phyloP scores from a whole-genome alignment of 2,113 vertebrate species.

The Lamprotornis superbus region DNA sequence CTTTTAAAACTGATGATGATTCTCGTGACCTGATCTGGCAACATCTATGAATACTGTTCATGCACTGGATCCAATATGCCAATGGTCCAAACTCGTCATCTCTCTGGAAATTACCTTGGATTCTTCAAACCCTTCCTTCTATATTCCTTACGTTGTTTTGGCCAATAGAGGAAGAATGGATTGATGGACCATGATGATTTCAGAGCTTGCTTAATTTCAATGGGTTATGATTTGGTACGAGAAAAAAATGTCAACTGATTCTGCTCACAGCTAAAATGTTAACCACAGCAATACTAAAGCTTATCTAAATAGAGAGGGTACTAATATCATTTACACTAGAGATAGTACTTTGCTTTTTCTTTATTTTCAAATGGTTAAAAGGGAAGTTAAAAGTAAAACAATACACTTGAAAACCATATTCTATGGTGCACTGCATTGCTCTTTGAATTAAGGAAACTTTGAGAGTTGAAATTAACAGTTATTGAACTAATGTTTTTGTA shows the following conservation, averaged over 20 bases:
- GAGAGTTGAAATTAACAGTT: neutral
- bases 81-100: neutral
- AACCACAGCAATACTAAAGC: neutral
- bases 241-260: neutral
- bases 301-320: neutral
- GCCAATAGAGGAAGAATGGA: constrained; percentile 92
- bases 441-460: neutral
- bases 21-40: constrained; percentile 1
- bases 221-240: constrained; percentile 98
- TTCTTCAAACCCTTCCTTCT: constrained; percentile 9
- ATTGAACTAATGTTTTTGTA: neutral
- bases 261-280: neutral
- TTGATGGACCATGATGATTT: constrained; percentile 98
- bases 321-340: neutral
- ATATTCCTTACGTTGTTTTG: neutral
- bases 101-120: constrained; percentile 35
- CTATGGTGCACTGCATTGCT: neutral
- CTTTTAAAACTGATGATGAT: neutral
- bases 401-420: neutral
- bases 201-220: constrained; percentile 97
- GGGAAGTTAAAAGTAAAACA: neutral
- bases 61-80: neutral
- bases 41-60: neutral
- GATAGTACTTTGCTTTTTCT: neutral
- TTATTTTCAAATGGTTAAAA: neutral